phyloP scores from a whole-genome alignment of 2,888 invertebrate species.

The Opisthograptis luteolata region DNA sequence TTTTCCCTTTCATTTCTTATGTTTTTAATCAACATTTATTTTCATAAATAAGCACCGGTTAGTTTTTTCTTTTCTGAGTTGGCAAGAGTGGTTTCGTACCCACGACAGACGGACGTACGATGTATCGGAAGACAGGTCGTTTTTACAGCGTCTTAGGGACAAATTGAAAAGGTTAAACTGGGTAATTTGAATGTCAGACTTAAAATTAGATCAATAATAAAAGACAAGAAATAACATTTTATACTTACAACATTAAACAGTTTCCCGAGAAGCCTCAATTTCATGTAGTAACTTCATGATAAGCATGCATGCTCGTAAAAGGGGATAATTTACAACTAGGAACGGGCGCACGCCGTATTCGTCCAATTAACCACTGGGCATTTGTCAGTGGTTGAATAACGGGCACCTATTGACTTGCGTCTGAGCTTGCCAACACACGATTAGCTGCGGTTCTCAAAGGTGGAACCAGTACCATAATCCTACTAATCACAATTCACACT shows the following conservation, averaged over 20 bases:
- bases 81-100: too few relatives aligned
- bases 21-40: too few relatives aligned
- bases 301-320: conserved; percentile 64
- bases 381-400: conserved; percentile 68
- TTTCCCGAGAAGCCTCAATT: conserved; percentile 41
- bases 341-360: conserved; percentile 49
- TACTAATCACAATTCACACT: neutral
- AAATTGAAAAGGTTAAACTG: too few relatives aligned
- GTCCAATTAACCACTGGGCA: conserved; percentile 68
- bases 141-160: too few relatives aligned
- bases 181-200: too few relatives aligned
- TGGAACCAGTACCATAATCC: conserved; percentile 3
- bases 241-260: neutral
- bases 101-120: too few relatives aligned
- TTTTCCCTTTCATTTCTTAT: too few relatives aligned
- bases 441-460: conserved; percentile 35
- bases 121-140: too few relatives aligned
- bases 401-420: conserved; percentile 47
- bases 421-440: conserved; percentile 40
- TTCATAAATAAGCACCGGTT: too few relatives aligned
- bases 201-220: too few relatives aligned
- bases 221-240: too few relatives aligned
- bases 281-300: conserved; percentile 61
- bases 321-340: conserved; percentile 66
- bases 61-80: too few relatives aligned